Conservation (phyloP, 2,113 vertebrate species). For the Microcebus griseorufus region DNA sequence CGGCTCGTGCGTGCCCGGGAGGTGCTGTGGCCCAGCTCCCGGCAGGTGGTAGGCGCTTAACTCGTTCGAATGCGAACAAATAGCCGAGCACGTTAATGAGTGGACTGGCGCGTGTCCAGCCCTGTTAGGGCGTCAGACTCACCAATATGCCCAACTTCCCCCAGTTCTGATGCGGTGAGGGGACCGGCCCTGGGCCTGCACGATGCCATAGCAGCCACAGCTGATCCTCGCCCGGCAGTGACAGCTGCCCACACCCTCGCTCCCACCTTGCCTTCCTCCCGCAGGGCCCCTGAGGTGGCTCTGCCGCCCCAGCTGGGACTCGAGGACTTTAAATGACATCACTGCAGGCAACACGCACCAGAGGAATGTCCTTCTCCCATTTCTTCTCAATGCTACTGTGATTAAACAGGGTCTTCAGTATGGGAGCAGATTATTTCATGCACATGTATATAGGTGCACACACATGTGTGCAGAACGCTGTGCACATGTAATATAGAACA, state of each 20-base stretch:
- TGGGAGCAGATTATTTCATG: neutral
- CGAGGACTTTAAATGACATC: fast-evolving
- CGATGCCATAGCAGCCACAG: neutral
- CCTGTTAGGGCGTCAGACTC: neutral
- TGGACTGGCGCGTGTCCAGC: too few relatives aligned
- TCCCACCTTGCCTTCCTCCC: too few relatives aligned
- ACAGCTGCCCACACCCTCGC: too few relatives aligned
- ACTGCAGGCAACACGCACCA: fast-evolving
- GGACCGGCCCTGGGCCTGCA: too few relatives aligned
- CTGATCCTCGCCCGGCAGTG: fast-evolving
- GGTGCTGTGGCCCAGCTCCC: fast-evolving
- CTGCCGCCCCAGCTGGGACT: too few relatives aligned
- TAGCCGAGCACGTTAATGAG: neutral
- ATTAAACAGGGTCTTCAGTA: fast-evolving
- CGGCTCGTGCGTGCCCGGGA: fast-evolving
- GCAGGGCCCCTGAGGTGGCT: too few relatives aligned
- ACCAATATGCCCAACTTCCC: fast-evolving
- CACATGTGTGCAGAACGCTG: too few relatives aligned
- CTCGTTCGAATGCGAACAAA: too few relatives aligned
- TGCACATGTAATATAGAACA: too few relatives aligned
- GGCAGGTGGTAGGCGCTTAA: fast-evolving
- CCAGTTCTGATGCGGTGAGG: neutral
- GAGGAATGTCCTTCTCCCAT: too few relatives aligned
- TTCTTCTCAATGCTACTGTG: neutral
- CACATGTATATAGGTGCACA: fast-evolving